Percentiles rank a stretch among this genome's conserved stretches.
These are phyloP conservation scores for Scaptomyza parva DNA, from an alignment of 2,888 invertebrate genomes.

Conservation along the genomic window DNA sequence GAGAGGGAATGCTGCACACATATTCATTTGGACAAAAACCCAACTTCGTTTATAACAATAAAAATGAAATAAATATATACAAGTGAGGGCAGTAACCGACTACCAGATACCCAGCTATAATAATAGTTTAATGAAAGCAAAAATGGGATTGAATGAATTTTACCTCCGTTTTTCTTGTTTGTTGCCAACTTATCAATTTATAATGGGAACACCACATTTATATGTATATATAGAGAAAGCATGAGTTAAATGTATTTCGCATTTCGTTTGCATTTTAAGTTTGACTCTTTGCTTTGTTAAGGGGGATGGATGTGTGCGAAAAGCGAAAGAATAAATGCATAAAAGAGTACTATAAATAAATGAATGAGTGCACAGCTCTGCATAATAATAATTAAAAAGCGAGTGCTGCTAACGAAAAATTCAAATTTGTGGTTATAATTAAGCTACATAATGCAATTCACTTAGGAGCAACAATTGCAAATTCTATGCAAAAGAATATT, in stretches of 20 bases:
- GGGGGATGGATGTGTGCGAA: conserved; percentile 9
- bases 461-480: conserved; percentile 19
- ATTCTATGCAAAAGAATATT: background rate
- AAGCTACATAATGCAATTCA: conserved; percentile 37
- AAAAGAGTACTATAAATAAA: conserved; percentile 47
- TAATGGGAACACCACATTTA: background rate
- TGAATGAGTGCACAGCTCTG: conserved; percentile 53
- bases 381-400: conserved; percentile 39
- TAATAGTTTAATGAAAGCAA: too few species aligned
- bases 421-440: conserved; percentile 45
- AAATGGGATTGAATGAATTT: too few species aligned
- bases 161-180: too few species aligned
- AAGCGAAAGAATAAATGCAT: conserved; percentile 58
- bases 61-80: conserved; percentile 25
- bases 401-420: conserved; percentile 32
- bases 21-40: conserved; percentile 44
- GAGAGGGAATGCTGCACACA: background rate
- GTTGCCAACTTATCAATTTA: background rate
- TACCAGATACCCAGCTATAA: background rate
- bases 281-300: conserved; percentile 44
- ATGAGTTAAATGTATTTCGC: conserved; percentile 61
- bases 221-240: conserved; percentile 27
- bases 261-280: conserved; percentile 65
- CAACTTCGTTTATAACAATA: conserved; percentile 41
- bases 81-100: background rate